Evolutionary conservation across 2,797 vertebrate genomes (phyloP), one percentile per base, ranked within the genome.

Genomic region (Peromyscus melanophrys): DNA sequence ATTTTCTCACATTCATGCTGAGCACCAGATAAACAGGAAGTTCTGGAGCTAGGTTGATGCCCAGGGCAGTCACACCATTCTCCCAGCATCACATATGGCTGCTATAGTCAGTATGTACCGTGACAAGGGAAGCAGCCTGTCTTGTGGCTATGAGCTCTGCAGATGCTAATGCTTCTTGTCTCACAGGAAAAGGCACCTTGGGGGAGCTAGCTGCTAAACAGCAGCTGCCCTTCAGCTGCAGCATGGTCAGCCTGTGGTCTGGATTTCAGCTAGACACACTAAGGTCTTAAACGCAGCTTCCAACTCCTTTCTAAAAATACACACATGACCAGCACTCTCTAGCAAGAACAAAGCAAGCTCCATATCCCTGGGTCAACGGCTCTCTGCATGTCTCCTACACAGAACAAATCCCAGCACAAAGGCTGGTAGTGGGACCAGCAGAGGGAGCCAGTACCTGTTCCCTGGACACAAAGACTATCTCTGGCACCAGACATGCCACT

Each of bases 161-260:
- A 29, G 52, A 76, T 57, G 52, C 76, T 29, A 59, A 59, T 0
- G 46, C 8, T 40, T 23, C 25, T 16, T 0, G 23, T 63, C 19
- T 34, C 10, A 27, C 21, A 12, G 0, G 11, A 43, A 43, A 61
- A 25, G n/a, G 34, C 16, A 21, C 7, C 27, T 40, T 0, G 0
- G 9, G 40, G 27, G 19, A 63, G 40, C 75, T 85, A 1, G 27
- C 40, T 10, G 57, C 59, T 52, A 23, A 49, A 27, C 27, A 27
- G 34, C 1, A 21, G 73, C 59, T 90, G 40, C 43, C 61, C 43
- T 90, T 67, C 19, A 75, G 23, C 59, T 80, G 63, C 67, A 25
- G 29, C 11, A 0, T 3, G 21, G 5, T 4, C 23, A 6, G 52
- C 16, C 77, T 21, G 17, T 34, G 29, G 11, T 27, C 6, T 9